Percentiles rank a stretch among this genome's conserved stretches.
phyloP scores from a whole-genome alignment of 2,888 invertebrate species.

The Pediacus dermestoides region DNA sequence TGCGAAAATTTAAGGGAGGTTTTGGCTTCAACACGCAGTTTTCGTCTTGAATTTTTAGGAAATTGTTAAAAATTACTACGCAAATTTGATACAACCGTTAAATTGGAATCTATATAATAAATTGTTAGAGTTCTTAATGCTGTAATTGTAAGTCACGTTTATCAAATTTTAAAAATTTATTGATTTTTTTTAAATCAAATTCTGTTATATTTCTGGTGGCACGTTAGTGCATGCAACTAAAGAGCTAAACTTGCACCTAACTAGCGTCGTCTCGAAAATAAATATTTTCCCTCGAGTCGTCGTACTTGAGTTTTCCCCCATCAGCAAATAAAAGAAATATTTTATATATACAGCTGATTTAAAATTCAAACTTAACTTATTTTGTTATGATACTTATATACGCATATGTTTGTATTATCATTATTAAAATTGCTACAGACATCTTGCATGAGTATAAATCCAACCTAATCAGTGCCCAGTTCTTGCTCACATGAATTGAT shows the following conservation, averaged over 20 bases:
- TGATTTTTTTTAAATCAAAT: background rate
- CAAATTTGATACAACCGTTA: background rate
- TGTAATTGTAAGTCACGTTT: background rate
- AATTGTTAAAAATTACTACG: background rate
- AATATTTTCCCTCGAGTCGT: too few relatives aligned
- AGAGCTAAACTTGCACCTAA: too few relatives aligned
- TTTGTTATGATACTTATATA: too few relatives aligned
- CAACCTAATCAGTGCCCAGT: conserved; percentile 3
- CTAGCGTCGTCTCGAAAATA: too few relatives aligned
- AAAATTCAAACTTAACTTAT: too few relatives aligned
- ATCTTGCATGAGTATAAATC: too few relatives aligned
- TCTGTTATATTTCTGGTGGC: conserved; percentile 1
- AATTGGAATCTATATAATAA: background rate
- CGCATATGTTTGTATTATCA: too few relatives aligned
- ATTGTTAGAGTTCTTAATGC: background rate
- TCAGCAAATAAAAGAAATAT: too few relatives aligned
- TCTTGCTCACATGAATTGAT: conserved; percentile 4
- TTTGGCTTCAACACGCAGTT: background rate
- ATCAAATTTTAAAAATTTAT: conserved; percentile 1
- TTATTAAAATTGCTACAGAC: too few relatives aligned
- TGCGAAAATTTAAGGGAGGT: conserved; percentile 2
- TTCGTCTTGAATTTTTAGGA: background rate
- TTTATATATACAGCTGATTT: too few relatives aligned
- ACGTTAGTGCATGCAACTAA: too few relatives aligned
- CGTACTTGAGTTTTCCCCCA: too few relatives aligned